phyloP scores from a whole-genome alignment of 2,797 vertebrate genomes.

The Melanotaenia pygmaea region DNA sequence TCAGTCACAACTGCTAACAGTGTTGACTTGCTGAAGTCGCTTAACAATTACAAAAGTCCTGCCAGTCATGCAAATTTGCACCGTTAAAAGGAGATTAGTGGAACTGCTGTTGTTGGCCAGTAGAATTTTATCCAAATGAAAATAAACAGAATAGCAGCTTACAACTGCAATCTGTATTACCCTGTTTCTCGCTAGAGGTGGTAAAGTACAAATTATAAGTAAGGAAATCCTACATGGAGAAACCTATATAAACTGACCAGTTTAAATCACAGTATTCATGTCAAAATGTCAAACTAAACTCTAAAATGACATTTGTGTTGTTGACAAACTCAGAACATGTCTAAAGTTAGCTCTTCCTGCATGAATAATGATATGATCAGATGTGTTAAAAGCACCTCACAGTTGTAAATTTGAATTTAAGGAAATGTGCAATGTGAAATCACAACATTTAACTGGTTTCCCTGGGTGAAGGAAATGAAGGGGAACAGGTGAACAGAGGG shows the following conservation, averaged over 20 bases:
- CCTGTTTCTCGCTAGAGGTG: background rate
- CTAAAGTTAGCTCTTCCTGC: slow-evolving; percentile 8
- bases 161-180: background rate
- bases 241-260: background rate
- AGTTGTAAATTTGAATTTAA: slow-evolving; percentile 48
- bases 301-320: slow-evolving; percentile 14
- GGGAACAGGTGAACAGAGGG: slow-evolving; percentile 55
- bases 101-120: slow-evolving; percentile 27
- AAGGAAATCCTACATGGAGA: background rate
- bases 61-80: slow-evolving; percentile 52
- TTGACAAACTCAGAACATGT: slow-evolving; percentile 34
- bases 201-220: background rate
- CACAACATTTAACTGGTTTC: slow-evolving; percentile 14
- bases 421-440: slow-evolving; percentile 40
- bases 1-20: slow-evolving; percentile 61
- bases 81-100: slow-evolving; percentile 48
- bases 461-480: slow-evolving; percentile 46
- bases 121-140: background rate
- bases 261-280: background rate
- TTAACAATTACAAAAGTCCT: slow-evolving; percentile 52
- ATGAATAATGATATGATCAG: slow-evolving; percentile 27
- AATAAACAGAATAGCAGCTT: background rate
- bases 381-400: slow-evolving; percentile 55
- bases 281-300: slow-evolving; percentile 7
- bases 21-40: slow-evolving; percentile 48